These are phyloP conservation scores for Phrynosoma platyrhinos DNA, from an alignment of 2,113 vertebrate genomes.

Conservation along the genomic window DNA sequence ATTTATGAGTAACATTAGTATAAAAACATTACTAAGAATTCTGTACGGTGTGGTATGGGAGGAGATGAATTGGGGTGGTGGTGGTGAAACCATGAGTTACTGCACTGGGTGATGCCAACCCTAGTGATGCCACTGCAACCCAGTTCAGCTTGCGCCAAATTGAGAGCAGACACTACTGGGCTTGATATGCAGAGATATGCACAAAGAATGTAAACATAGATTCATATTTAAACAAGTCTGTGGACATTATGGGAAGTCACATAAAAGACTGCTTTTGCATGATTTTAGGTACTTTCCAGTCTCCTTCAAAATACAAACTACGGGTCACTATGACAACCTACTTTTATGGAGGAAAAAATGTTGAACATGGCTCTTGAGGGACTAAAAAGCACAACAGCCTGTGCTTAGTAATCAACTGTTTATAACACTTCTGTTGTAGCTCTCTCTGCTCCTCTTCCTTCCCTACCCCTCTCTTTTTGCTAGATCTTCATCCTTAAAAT, in stretches of 20 bases:
- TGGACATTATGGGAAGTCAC: background rate
- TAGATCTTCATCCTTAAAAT: background rate
- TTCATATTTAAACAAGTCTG: background rate
- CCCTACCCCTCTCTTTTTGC: background rate
- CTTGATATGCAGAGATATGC: no score
- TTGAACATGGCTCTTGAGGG: conserved; percentile 8
- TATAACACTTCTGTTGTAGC: background rate
- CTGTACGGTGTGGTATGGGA: no score
- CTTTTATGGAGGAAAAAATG: background rate
- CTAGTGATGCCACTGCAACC: no score
- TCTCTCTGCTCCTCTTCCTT: background rate
- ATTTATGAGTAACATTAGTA: no score
- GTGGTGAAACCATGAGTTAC: no score
- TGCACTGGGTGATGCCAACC: no score
- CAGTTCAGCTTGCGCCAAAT: no score
- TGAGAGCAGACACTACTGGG: no score
- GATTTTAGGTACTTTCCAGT: background rate
- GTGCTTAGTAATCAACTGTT: conserved; percentile 13
- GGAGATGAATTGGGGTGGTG: no score
- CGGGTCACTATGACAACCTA: conserved; percentile 4
- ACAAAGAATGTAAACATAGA: background rate
- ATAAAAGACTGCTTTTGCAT: background rate
- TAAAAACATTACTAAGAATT: no score
- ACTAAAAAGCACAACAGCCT: background rate
- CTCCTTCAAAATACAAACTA: background rate